Evolutionary conservation across 2,797 vertebrate species (phyloP).

Genomic region (Periophthalmus magnuspinnatus): DNA sequence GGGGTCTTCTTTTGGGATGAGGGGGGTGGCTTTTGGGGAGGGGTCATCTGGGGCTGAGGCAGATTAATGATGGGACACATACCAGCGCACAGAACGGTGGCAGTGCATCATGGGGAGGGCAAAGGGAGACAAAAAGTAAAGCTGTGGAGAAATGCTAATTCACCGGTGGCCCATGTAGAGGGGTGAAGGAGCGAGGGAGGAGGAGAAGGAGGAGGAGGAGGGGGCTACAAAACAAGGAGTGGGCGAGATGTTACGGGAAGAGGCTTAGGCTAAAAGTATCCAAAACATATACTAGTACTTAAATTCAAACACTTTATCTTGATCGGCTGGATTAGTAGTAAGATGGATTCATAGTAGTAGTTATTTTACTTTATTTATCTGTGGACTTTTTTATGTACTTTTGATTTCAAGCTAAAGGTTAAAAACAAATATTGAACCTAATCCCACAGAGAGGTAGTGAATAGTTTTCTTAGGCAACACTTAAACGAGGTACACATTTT

Average conservation of each 20-base stretch:
- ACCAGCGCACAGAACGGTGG: conserved; percentile 53
- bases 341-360: too few species aligned
- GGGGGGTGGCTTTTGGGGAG: conserved; percentile 3
- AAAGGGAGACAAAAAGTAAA: conserved; percentile 68
- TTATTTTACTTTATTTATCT: too few species aligned
- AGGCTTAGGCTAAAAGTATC: conserved; percentile 35
- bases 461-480: too few species aligned
- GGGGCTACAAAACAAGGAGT: too few species aligned
- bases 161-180: conserved; percentile 44
- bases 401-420: too few species aligned
- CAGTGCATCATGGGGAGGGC: conserved; percentile 8
- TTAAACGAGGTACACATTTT: too few species aligned
- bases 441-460: too few species aligned
- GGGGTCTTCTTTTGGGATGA: background rate
- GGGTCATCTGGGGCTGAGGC: conserved; percentile 26
- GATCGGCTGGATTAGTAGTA: too few species aligned
- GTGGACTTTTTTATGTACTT: too few species aligned
- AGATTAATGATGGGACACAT: conserved; percentile 73
- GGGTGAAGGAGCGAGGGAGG: conserved; percentile 35
- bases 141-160: conserved; percentile 78
- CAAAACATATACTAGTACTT: background rate
- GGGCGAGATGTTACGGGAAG: background rate
- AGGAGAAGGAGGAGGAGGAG: too few species aligned
- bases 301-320: too few species aligned
- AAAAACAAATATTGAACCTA: too few species aligned